phyloP scores from a whole-genome alignment of 2,888 invertebrate species.

The Cepaea hortensis region DNA sequence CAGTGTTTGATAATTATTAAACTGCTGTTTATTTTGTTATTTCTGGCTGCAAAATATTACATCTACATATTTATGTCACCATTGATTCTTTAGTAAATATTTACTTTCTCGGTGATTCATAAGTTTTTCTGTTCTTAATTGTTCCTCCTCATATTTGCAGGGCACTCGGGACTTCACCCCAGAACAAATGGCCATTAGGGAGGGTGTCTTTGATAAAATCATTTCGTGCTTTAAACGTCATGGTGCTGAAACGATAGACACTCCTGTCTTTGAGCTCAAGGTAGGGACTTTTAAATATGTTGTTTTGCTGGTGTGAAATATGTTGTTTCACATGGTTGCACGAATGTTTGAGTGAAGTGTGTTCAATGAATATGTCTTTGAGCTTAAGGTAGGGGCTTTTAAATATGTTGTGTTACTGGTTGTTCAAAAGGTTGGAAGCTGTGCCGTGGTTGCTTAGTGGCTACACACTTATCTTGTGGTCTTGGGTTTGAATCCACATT shows the following conservation, averaged over 20 bases:
- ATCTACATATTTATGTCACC: background rate
- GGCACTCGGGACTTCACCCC: conserved; percentile 96
- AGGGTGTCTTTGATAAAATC: conserved; percentile 88
- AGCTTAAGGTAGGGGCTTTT: no score
- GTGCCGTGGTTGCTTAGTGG: no score
- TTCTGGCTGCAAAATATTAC: background rate
- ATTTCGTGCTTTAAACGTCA: conserved; percentile 93
- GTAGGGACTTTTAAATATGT: conserved; percentile 77
- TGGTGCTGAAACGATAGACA: conserved; percentile 98
- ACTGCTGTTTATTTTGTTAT: background rate
- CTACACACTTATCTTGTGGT: no score
- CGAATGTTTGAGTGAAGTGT: no score
- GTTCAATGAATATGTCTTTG: no score
- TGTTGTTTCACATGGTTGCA: background rate
- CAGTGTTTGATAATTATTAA: no score
- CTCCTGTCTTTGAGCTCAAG: conserved; percentile 97
- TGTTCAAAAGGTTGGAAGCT: no score
- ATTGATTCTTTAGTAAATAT: no score
- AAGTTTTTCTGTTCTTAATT: background rate
- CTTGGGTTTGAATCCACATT: no score
- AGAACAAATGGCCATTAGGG: conserved; percentile 94
- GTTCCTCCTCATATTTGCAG: conserved; percentile 62
- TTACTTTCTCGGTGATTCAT: background rate
- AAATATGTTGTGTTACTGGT: no score
- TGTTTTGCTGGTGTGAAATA: background rate